Evolutionary conservation across 2,888 invertebrate species (phyloP).

Genomic region (Megaustenia siamemsis): DNA sequence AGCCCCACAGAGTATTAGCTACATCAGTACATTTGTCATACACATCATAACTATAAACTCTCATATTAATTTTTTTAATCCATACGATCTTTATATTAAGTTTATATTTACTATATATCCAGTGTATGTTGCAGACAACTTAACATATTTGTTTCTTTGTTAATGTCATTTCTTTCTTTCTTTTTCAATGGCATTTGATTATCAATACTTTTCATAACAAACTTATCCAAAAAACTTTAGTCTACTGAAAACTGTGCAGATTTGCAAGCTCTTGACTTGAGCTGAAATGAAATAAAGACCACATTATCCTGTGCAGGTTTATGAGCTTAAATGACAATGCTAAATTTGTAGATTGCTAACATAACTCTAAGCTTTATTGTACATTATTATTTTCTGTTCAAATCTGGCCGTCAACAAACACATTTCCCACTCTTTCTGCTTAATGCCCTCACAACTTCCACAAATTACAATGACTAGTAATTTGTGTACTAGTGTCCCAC

Average conservation of each 20-base stretch:
- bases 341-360: too few species aligned
- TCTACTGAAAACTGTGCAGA: background rate
- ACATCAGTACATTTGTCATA: background rate
- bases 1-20: background rate
- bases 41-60: background rate
- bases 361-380: too few species aligned
- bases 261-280: background rate
- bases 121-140: background rate
- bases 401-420: too few species aligned
- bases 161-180: constrained; percentile 15
- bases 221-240: background rate
- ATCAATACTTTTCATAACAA: background rate
- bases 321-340: too few species aligned
- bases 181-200: constrained; percentile 10
- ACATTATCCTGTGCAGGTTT: too few species aligned
- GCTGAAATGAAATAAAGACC: too few species aligned
- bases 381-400: too few species aligned
- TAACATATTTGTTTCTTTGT: constrained; percentile 8
- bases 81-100: background rate
- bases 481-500: too few species aligned
- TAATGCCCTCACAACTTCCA: too few species aligned
- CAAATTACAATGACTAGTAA: too few species aligned
- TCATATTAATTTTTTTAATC: background rate
- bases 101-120: background rate
- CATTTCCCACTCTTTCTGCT: too few species aligned